Base-by-base conservation (phyloP, 2,113 vertebrate species). In the Conger conger region DNA sequence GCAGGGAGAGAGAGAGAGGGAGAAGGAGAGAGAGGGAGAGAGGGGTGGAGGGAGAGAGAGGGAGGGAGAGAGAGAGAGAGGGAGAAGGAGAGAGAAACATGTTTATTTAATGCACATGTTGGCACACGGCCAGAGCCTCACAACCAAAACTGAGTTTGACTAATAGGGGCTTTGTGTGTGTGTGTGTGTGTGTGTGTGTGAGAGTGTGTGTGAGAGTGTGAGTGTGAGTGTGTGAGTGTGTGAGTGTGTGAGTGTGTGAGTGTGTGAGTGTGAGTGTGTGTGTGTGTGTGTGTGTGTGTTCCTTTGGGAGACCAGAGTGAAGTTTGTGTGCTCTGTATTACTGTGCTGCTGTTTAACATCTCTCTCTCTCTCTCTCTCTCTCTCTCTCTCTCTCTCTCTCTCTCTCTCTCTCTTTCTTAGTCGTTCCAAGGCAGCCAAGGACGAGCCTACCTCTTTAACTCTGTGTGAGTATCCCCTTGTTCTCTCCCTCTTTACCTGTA, bases 361-460 rank as follows among this genome's bases (percentile, higher is more conserved):
- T 27, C 35, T 36, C 79, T 33, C 85, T 36, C 80, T 53, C 84
- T 87, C 82, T 93, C 45, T 80, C 15, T 60, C 76, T 80, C 83
- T 92, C 79, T 50, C 50, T 53, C 50, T 53, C 17, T 17, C 38
- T 23, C 81, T 18, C 86, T 13, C 82, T 40, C 84, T 87, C 82
- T 93, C 45, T 80, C 16, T 57, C 76, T 80, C 83, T 92, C 78
- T 54, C 86, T 80, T 83, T 92, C 82, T 73, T 94, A 99, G 98
- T 99, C 98, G 90, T 99, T 99, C 94, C 98, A 99, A 94, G 98
- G 98, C 87, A 99, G 98, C 90, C 98, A 99, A 93, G 98, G 98
- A 87, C 94, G 98, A 94, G 98, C 98, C 93, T 99, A 99, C 93
- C 97, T 99, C 95, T 99, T 99, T 92, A 99, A 99, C 87, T 98